phyloP scores from a whole-genome alignment of 2,797 vertebrate genomes.

The Scolopax bukidnonensis region DNA sequence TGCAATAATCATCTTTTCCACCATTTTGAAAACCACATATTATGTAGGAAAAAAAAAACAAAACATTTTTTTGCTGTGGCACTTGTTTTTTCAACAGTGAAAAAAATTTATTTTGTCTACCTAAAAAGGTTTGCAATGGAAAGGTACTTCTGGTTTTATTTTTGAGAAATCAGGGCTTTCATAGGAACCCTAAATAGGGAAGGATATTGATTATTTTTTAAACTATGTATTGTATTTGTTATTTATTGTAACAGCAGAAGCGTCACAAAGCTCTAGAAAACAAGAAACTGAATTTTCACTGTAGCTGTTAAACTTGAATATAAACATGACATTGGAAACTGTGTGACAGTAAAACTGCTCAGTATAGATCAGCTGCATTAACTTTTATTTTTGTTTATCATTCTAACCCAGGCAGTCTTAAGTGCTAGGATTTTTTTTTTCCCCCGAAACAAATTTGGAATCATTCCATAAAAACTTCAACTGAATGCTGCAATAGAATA shows the following conservation, averaged over 20 bases:
- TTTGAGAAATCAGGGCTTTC: background rate
- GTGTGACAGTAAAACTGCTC: background rate
- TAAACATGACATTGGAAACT: background rate
- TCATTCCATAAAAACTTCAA: background rate
- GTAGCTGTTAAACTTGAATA: background rate
- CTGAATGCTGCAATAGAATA: background rate
- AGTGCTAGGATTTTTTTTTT: background rate
- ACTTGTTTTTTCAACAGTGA: background rate
- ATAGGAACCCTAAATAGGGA: background rate
- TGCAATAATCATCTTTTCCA: background rate
- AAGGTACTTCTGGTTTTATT: background rate
- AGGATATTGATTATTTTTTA: background rate
- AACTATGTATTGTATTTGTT: background rate
- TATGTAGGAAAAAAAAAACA: background rate
- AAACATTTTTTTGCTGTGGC: background rate
- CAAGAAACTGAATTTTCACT: background rate
- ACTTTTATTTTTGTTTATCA: background rate
- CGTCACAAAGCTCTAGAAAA: background rate
- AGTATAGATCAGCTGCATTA: background rate
- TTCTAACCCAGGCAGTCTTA: background rate
- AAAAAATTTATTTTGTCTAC: background rate
- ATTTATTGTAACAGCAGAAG: background rate
- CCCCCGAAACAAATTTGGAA: background rate
- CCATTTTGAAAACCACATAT: background rate
- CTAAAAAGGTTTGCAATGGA: background rate